phyloP scores from a whole-genome alignment of 1,140 invertebrate genomes.

The Ceratitis capitata region DNA sequence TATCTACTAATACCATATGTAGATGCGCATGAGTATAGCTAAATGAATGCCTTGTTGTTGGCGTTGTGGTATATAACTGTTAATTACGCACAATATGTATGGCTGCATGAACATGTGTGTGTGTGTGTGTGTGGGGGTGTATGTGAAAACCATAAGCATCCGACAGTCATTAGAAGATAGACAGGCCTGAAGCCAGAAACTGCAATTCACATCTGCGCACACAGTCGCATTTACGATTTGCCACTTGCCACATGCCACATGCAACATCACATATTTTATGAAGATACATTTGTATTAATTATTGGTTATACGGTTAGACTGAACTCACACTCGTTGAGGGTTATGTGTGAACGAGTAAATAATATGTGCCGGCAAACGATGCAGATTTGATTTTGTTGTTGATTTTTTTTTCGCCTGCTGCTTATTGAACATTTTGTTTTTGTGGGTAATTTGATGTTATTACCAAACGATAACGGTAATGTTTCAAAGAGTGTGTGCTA shows the following conservation, averaged over 20 bases:
- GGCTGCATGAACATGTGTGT: not conserved
- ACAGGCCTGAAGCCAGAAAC: not conserved
- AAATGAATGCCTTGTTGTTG: slow-evolving; percentile 15
- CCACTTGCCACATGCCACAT: not conserved
- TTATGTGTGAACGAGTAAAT: not conserved
- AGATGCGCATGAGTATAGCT: not conserved
- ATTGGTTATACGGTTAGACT: not conserved
- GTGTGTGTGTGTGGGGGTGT: not conserved
- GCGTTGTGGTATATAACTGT: slow-evolving; percentile 21
- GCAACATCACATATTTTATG: not conserved
- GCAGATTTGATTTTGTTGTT: not conserved
- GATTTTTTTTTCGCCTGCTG: not conserved
- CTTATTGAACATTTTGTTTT: not conserved
- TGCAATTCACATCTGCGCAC: not conserved
- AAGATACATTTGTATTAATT: not conserved
- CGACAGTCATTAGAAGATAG: slow-evolving; percentile 1
- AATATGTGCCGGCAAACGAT: not conserved
- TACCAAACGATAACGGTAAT: slow-evolving; percentile 21
- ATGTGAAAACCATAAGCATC: not conserved
- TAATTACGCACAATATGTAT: not conserved
- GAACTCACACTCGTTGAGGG: not conserved
- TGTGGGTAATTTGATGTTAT: slow-evolving; percentile 2
- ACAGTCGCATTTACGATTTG: not conserved
- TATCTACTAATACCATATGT: not conserved
- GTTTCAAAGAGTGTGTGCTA: not conserved